Evolutionary conservation across 2,888 invertebrate genomes (phyloP).

Genomic region (Julus scanicus): DNA sequence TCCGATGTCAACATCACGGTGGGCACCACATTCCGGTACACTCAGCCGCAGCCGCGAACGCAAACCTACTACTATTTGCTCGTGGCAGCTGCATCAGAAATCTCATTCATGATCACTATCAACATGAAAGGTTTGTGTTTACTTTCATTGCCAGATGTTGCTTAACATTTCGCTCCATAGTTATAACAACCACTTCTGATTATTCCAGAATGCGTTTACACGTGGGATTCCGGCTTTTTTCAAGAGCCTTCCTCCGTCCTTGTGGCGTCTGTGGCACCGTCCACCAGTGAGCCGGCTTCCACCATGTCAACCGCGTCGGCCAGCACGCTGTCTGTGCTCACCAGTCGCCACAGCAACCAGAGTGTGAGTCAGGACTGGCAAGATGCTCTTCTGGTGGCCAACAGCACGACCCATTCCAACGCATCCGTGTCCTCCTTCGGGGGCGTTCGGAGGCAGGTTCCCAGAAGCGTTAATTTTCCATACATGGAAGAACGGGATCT

Average conservation of each 20-base stretch:
- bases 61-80: constrained; percentile 69
- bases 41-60: constrained; percentile 67
- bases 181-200: neutral
- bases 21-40: constrained; percentile 64
- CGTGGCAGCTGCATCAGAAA: constrained; percentile 66
- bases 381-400: constrained; percentile 41
- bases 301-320: neutral
- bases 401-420: neutral
- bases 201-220: constrained; percentile 50
- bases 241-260: constrained; percentile 42
- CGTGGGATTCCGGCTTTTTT: constrained; percentile 45
- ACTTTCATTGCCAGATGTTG: neutral
- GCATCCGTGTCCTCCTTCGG: neutral
- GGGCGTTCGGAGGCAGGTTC: neutral
- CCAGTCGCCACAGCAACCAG: constrained; percentile 56
- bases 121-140: constrained; percentile 60
- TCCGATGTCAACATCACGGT: constrained; percentile 63
- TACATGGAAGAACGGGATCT: constrained; percentile 28
- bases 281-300: neutral
- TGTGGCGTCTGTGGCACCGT: neutral
- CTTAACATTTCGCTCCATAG: neutral
- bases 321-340: neutral
- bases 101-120: constrained; percentile 67
- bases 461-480: neutral
- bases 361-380: constrained; percentile 57